These are phyloP conservation scores for Podarcis siculus DNA, from an alignment of 2,797 vertebrate species.

Conservation along the genomic window DNA sequence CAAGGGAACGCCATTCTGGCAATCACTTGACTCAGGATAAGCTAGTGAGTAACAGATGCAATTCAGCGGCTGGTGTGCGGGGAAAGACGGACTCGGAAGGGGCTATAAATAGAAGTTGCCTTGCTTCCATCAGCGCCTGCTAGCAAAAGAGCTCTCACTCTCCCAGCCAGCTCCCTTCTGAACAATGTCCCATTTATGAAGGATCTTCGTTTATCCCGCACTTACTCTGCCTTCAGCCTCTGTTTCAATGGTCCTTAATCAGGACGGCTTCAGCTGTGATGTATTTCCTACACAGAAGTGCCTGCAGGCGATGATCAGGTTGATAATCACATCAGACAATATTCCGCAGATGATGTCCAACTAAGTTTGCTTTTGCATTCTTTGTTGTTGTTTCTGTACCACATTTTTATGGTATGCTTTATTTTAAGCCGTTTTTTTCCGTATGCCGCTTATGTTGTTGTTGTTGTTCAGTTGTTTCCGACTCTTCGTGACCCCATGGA, in stretches of 20 bases:
- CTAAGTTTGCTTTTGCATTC: neutral
- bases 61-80: neutral
- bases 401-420: too few species aligned
- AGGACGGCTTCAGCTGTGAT: neutral
- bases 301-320: neutral
- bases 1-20: neutral
- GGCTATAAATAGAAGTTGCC: neutral
- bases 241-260: neutral
- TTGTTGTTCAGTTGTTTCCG: too few species aligned
- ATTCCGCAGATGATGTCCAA: neutral
- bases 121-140: neutral
- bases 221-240: neutral
- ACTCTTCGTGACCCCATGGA: too few species aligned
- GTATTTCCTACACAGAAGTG: neutral
- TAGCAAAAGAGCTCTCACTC: neutral
- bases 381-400: too few species aligned
- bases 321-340: neutral
- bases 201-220: neutral
- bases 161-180: neutral
- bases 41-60: neutral
- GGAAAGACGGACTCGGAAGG: neutral
- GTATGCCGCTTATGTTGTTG: too few species aligned
- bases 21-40: neutral
- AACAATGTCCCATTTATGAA: conserved; percentile 10
- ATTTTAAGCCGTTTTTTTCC: too few species aligned